These are phyloP conservation scores for Gavia stellata DNA, from an alignment of 2,113 vertebrate species.

Conservation along the genomic window DNA sequence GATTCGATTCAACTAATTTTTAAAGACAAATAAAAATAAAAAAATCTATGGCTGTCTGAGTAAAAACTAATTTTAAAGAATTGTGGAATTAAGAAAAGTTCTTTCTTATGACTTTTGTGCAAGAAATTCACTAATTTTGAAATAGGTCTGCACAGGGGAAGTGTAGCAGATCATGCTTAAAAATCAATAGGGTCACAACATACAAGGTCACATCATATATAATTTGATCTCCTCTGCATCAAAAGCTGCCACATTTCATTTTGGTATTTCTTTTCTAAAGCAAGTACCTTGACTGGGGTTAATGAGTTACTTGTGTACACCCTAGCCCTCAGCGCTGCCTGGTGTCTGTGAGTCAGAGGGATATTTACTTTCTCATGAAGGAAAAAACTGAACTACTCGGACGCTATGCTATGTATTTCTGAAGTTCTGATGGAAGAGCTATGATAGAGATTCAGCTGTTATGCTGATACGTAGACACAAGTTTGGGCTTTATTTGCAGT, in stretches of 20 bases:
- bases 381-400: not conserved
- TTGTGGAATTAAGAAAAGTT: not conserved
- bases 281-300: not conserved
- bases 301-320: not conserved
- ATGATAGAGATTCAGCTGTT: not conserved
- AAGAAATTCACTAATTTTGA: not conserved
- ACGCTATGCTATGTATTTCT: not conserved
- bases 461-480: not conserved
- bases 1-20: not conserved
- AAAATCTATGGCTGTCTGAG: not conserved
- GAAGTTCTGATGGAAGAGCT: not conserved
- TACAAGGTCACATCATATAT: not conserved
- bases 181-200: not conserved
- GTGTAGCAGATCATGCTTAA: not conserved
- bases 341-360: not conserved
- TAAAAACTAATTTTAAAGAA: not conserved
- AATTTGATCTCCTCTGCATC: not conserved
- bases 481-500: not conserved
- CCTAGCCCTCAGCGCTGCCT: not conserved
- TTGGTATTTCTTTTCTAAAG: not conserved
- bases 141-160: not conserved
- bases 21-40: not conserved
- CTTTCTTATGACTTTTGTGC: not conserved
- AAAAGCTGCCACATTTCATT: not conserved
- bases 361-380: not conserved